Evolutionary conservation across 2,797 vertebrate genomes (phyloP), one percentile per base, ranked within the genome.

Genomic region (Periparus ater): DNA sequence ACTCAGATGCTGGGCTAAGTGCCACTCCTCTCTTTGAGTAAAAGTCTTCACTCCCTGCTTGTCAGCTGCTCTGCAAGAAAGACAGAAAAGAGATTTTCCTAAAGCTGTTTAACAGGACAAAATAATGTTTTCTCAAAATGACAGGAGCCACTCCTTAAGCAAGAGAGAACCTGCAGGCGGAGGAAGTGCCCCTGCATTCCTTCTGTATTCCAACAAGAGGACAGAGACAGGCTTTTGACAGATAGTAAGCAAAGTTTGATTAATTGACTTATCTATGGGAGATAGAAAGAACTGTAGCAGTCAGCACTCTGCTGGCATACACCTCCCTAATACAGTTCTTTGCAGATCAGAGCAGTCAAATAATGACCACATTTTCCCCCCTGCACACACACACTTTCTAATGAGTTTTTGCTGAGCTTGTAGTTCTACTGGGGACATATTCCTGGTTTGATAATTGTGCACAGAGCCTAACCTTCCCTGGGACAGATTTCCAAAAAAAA

Each of bases 231-330:
- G 34, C 26, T 89, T 95, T 91, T 95, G 97, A 96, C 80, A 77
- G 68, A 60, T 76, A 60, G 85, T 73, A 95, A 88, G 91, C 74
- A 91, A 97, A 96, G 71, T 88, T 92, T 96, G 96, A 97, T 96
- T 96, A 96, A 97, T 94, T 97, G 93, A 96, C 85, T 96, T 96
- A 68, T 96, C 83, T 83, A 48, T 71, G 88, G n/a, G 79, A 93
- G 84, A 95, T 9, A 22, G 74, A 88, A 95, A 88, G 85, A 96
- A 92, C 58, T 92, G 87, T 95, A 94, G 45, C 75, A 96, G 92
- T 93, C 92, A 88, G 81, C 91, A 95, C 34, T 91, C 81, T 96
- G 78, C 67, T 80, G 79, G 8, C 65, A 95, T 88, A 47, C 54
- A 83, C 61, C 38, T 96, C 89, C 70, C 81, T 79, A 85, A 85